These are phyloP conservation scores for Acanthosoma haemorrhoidale DNA, from an alignment of 2,888 invertebrate species.

Conservation along the genomic window DNA sequence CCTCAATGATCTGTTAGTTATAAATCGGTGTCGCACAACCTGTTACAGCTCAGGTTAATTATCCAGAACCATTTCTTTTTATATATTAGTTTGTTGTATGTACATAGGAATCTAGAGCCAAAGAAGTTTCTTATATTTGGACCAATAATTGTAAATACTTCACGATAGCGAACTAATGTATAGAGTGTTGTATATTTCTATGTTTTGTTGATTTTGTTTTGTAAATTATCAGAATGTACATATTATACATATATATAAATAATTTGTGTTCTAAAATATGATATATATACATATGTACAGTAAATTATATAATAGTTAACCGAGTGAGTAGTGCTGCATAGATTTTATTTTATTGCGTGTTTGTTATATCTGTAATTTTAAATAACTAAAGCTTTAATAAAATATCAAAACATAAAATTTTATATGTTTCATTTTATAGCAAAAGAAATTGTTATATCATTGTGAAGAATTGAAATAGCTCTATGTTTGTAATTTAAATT, in stretches of 20 bases:
- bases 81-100: constrained; percentile 1
- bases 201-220: constrained; percentile 27
- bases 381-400: constrained; percentile 31
- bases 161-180: constrained; percentile 21
- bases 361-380: constrained; percentile 29
- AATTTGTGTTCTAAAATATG: constrained; percentile 26
- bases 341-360: constrained; percentile 31
- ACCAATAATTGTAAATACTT: constrained; percentile 31
- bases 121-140: constrained; percentile 31
- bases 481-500: constrained; percentile 13
- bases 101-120: constrained; percentile 27
- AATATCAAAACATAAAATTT: constrained; percentile 30
- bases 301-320: constrained; percentile 27
- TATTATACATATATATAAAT: constrained; percentile 24
- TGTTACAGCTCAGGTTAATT: neutral
- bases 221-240: constrained; percentile 25
- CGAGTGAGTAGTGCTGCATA: constrained; percentile 31
- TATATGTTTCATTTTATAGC: constrained; percentile 29
- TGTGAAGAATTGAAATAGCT: constrained; percentile 25
- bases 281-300: constrained; percentile 30
- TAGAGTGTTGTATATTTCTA: constrained; percentile 31
- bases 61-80: neutral
- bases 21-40: neutral
- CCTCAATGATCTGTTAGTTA: constrained; percentile 1
- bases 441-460: constrained; percentile 14